Conservation (phyloP, 2,797 vertebrate genomes). For the Cirrhinus molitorella region DNA sequence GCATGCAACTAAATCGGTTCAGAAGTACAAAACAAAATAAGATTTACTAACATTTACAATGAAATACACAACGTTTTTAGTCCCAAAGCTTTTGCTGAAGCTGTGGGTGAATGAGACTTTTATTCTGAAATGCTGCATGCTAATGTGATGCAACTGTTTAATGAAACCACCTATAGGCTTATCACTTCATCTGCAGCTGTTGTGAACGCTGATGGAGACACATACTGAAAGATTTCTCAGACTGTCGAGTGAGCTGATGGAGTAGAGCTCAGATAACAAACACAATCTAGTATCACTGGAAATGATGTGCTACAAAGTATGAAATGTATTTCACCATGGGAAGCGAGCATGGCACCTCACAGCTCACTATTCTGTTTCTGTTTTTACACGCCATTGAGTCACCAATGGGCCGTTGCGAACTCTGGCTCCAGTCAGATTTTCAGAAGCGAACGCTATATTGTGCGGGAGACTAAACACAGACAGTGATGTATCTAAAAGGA, state of each 20-base stretch:
- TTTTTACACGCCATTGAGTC: slow-evolving; percentile 41
- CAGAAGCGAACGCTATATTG: slow-evolving; percentile 30
- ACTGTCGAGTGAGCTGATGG: slow-evolving; percentile 15
- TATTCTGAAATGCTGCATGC: not conserved
- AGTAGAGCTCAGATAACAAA: slow-evolving; percentile 9
- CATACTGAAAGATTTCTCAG: not conserved
- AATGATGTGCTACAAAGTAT: slow-evolving; percentile 35
- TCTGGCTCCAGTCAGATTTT: slow-evolving; percentile 40
- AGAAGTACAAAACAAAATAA: not conserved
- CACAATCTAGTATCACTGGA: slow-evolving; percentile 5
- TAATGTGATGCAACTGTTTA: not conserved
- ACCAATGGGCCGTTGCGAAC: slow-evolving; percentile 38
- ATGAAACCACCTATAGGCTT: not conserved
- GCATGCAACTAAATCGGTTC: not conserved
- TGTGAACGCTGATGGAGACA: not conserved
- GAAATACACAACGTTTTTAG: not conserved
- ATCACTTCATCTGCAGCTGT: not conserved
- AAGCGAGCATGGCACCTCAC: slow-evolving; percentile 23
- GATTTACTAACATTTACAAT: not conserved
- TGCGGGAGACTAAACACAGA: slow-evolving; percentile 33
- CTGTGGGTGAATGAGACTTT: not conserved
- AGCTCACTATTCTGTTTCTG: slow-evolving; percentile 37
- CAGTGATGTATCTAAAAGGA: slow-evolving; percentile 32
- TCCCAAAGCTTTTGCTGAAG: not conserved
- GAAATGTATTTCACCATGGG: slow-evolving; percentile 30